Evolutionary conservation across 2,888 invertebrate genomes (phyloP), one percentile per base, ranked within the genome.

Genomic region (Rhorus exstirpatorius): DNA sequence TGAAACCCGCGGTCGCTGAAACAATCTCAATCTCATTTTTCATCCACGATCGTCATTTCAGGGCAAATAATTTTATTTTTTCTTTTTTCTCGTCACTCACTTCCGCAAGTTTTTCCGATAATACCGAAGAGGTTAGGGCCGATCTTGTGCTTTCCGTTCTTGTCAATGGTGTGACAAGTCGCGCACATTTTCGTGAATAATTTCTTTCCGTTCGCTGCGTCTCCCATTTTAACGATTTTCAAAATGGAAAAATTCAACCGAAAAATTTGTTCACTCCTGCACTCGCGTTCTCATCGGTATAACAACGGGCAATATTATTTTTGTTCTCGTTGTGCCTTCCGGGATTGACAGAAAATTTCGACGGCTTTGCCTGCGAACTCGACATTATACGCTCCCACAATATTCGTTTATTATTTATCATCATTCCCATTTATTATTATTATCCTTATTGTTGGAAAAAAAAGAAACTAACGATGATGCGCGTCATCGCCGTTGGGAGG

Each of bases 111-210:
- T 83, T 74, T 87, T 7, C 96, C 96, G 75, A 96, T 91, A 10
- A 96, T 87, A 3, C 96, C 96, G 88, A 94, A 89, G 14, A 97
- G 94, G 91, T 96, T 96, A 41, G 96, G 97, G 6, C 96, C 97
- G 51, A 94, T 93, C 92, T 96, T 96, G 90, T 96, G 95, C 88
- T 94, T 94, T 35, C 95, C 96, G 60, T 94, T 95, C 68, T 94
- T 93, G 76, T 96, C 95, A 1, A 94, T 93, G 2, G 95, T 96
- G 90, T 97, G 97, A 90, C 97, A 97, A 88, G 95, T 95, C 0
- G 94, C 91, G 88, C 96, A 97, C 81, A 95, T 93, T 90, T 94
- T 94, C 72, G 94, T 93, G 90, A 96, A 97, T 44, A 96, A 87
- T 87, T 95, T 95, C 93, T 96, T 96, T 49, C 96, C 96, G 85